These are phyloP conservation scores for Sesia apiformis DNA, from an alignment of 2,888 invertebrate genomes.

Conservation along the genomic window DNA sequence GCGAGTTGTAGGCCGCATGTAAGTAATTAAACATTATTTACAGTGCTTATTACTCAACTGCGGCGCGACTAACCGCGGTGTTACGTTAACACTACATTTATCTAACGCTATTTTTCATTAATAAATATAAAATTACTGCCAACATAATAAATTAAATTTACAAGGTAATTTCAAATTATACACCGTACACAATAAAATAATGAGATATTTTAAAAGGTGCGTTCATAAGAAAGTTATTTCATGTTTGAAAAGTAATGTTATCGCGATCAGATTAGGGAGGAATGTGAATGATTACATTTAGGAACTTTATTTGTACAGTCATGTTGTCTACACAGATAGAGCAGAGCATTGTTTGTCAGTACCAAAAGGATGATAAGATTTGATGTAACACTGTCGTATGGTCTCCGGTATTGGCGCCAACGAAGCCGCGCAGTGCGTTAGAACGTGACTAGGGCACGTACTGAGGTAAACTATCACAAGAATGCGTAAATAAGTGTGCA, in stretches of 20 bases:
- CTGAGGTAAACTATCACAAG: conserved; percentile 31
- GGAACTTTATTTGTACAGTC: conserved; percentile 49
- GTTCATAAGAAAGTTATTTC: conserved; percentile 39
- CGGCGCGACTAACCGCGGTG: conserved; percentile 19
- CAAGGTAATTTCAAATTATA: too few species aligned
- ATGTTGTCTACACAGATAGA: conserved; percentile 47
- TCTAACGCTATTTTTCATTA: not conserved
- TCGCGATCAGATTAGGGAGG: conserved; percentile 51
- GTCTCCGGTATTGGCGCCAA: conserved; percentile 8
- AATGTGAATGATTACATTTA: conserved; percentile 49
- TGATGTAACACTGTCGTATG: conserved; percentile 27
- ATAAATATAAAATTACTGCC: not conserved
- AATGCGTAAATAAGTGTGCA: conserved; percentile 25
- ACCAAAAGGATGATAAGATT: conserved; percentile 34
- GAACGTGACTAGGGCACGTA: conserved; percentile 64
- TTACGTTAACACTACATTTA: conserved; percentile 24
- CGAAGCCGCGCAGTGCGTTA: conserved; percentile 11
- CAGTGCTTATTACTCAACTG: conserved; percentile 38
- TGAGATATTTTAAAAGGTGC: not conserved
- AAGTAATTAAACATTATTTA: conserved; percentile 37
- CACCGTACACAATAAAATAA: not conserved
- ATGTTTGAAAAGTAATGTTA: conserved; percentile 30
- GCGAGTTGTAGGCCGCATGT: conserved; percentile 3
- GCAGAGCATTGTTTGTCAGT: conserved; percentile 31
- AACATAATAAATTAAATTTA: not conserved